Evolutionary conservation across 1,140 invertebrate species (phyloP), one percentile per base, ranked within the genome.

Genomic region (Choristoneura fumiferana): DNA sequence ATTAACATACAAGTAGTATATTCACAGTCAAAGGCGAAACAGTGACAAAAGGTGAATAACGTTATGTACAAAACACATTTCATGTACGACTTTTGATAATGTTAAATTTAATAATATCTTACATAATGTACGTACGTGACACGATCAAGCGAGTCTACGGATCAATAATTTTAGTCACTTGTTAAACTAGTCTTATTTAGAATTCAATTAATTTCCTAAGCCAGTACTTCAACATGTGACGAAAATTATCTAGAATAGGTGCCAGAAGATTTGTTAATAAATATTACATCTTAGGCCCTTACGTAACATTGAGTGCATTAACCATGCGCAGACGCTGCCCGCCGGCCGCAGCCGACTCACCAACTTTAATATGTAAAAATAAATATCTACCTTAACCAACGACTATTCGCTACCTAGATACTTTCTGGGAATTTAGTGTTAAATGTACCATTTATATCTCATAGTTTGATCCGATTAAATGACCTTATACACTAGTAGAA

Each of bases 231-330:
- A 49, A 49, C 43, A 49, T 22, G 43, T 49, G 18, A 49, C 43
- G 8, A 49, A 49, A 29, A 49, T 45, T 49, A 33, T 4, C 43
- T 49, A 49, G 17, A 49, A 66, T 68, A 74, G 73, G 71, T 69
- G 72, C 70, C 74, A 59, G 62, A 54, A 57, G 57, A 64, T 54
- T 58, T 56, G 17, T 37, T 49, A 78, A 76, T 71, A 43, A 65
- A 76, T 73, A 63, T 64, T 29, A 54, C 57, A 66, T 71, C 63
- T 74, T 74, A 74, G 78, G 71, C 78, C 75, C 69, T 72, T 64
- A 72, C 61, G 34, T 54, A 35, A 33, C 35, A 36, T 53, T 60
- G 58, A 49, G 43, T 49, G 43, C 43, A 18, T 49, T 22, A 4
- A 49, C 43, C 22, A 15, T 17, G 22, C 43, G n/a, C 22, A 29